Percentiles rank a stretch among this genome's conserved stretches.
Evolutionary conservation across 2,113 vertebrate species (phyloP).

Genomic region (Neofelis nebulosa): DNA sequence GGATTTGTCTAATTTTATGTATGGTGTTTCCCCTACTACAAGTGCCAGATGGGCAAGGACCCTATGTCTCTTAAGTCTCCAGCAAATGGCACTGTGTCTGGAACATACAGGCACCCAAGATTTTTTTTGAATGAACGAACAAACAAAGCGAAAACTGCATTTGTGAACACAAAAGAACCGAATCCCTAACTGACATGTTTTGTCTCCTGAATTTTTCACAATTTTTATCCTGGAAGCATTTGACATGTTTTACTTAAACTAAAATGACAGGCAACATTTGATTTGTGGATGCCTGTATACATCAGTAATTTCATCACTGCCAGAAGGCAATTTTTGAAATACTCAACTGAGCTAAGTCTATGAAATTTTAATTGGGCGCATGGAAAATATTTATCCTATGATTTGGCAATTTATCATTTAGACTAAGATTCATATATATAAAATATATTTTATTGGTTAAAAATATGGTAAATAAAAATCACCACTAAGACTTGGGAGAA

Average conservation of each 20-base stretch:
- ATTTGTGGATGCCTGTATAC: neutral
- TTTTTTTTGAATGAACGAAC: neutral
- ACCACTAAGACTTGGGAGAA: neutral
- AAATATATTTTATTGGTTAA: neutral
- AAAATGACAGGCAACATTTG: neutral
- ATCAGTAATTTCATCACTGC: neutral
- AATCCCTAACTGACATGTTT: neutral
- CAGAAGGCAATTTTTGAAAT: neutral
- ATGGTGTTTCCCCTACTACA: neutral
- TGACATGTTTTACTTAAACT: neutral
- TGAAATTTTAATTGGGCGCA: constrained; percentile 6
- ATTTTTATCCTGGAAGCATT: neutral
- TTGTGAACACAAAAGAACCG: neutral
- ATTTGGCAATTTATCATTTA: constrained; percentile 26
- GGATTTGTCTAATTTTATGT: neutral
- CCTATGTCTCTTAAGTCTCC: neutral
- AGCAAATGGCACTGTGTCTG: neutral
- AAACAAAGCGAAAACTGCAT: neutral
- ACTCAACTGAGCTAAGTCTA: neutral
- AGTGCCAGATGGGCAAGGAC: neutral
- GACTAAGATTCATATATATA: neutral
- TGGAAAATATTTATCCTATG: neutral
- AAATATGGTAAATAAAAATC: constrained; percentile 19
- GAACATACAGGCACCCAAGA: neutral
- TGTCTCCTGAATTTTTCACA: neutral